Conservation (phyloP, 2,888 invertebrate species). For the Polymixis flavicincta region DNA sequence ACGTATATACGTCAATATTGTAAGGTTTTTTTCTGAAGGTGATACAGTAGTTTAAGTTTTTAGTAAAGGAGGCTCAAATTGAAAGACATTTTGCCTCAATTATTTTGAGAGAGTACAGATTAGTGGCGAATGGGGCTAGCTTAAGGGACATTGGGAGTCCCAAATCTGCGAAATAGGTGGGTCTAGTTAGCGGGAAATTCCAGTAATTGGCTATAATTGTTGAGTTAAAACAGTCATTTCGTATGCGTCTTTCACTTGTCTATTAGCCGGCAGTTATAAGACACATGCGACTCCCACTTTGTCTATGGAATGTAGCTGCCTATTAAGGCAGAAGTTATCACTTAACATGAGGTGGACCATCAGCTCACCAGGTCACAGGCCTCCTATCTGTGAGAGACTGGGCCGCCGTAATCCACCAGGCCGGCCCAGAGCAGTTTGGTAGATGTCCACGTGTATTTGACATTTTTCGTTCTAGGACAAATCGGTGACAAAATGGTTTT, state of each 20-base stretch:
- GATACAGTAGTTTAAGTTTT: conserved; percentile 14
- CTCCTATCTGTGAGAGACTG: too few relatives aligned
- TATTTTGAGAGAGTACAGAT: background rate
- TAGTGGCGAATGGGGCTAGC: background rate
- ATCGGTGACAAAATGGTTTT: too few relatives aligned
- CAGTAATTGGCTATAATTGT: background rate
- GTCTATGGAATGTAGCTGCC: background rate
- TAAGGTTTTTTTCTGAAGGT: conserved; percentile 19
- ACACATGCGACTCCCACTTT: background rate
- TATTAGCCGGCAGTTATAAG: background rate
- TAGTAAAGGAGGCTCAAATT: background rate
- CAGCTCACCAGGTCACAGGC: background rate
- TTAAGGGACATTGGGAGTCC: background rate
- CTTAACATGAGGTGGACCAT: background rate
- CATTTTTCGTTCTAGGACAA: too few relatives aligned
- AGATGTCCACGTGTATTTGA: too few relatives aligned
- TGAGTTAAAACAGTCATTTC: background rate
- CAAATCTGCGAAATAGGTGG: background rate
- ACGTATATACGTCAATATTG: background rate
- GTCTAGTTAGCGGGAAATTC: background rate
- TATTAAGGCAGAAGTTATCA: background rate
- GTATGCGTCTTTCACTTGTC: too few relatives aligned
- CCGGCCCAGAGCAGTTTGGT: too few relatives aligned
- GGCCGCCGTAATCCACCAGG: too few relatives aligned
- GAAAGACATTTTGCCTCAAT: background rate